Conservation (phyloP, 2,888 invertebrate genomes). For the Vanessa cardui region DNA sequence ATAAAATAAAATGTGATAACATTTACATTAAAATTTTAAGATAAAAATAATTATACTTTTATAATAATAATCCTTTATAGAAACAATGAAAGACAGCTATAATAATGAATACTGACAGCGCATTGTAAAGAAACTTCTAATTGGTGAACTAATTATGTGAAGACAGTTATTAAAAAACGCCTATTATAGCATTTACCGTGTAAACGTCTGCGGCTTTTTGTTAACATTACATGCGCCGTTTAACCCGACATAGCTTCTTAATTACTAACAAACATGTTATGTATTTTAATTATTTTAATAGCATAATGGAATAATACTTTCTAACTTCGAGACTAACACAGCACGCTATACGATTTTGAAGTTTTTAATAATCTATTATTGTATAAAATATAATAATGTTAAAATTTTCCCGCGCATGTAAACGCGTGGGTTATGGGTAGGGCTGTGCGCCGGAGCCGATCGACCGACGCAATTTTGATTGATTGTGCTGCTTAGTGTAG, state of each 20-base stretch:
- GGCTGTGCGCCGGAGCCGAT: conserved; percentile 67
- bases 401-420: conserved; percentile 40
- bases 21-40: not conserved
- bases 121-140: conserved; percentile 52
- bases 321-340: not conserved
- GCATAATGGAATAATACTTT: not conserved
- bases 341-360: conserved; percentile 10
- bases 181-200: conserved; percentile 39
- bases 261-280: conserved; percentile 32
- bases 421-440: conserved; percentile 44
- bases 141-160: conserved; percentile 8
- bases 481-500: conserved; percentile 82
- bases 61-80: not conserved
- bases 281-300: conserved; percentile 20
- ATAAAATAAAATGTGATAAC: conserved; percentile 11
- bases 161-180: conserved; percentile 19
- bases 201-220: conserved; percentile 56
- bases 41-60: not conserved
- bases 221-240: conserved; percentile 64
- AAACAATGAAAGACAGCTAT: not conserved
- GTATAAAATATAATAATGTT: conserved; percentile 35
- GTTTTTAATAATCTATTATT: conserved; percentile 30
- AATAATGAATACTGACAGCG: conserved; percentile 45
- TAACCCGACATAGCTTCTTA: conserved; percentile 44
- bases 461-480: conserved; percentile 81